phyloP scores from a whole-genome alignment of 2,113 vertebrate genomes.

The Bos javanicus region DNA sequence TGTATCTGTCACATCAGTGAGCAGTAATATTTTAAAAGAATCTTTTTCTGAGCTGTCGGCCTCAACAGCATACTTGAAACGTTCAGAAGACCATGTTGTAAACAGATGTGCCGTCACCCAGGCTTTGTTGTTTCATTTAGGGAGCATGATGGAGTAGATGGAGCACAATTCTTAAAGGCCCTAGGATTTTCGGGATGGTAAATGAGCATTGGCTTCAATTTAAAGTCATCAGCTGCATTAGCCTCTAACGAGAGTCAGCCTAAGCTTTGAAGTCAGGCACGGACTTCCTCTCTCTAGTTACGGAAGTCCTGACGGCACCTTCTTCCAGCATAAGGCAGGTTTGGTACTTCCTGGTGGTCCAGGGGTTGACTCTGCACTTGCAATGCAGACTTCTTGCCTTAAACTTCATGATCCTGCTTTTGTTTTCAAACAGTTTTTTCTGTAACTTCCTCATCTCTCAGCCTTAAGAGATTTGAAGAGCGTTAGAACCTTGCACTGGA shows the following conservation, averaged over 20 bases:
- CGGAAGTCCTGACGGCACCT: neutral
- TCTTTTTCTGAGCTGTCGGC: neutral
- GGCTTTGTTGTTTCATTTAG: neutral
- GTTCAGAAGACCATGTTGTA: neutral
- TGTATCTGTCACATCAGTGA: neutral
- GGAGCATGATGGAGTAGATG: neutral
- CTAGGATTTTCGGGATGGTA: fast-evolving
- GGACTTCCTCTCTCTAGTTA: neutral
- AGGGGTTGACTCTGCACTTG: neutral
- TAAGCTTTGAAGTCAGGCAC: neutral
- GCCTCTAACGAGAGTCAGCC: neutral
- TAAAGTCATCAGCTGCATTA: neutral
- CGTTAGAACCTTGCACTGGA: neutral
- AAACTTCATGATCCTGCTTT: neutral
- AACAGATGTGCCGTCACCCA: neutral
- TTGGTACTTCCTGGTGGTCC: neutral
- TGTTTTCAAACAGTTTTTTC: neutral
- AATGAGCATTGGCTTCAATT: neutral
- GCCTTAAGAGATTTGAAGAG: neutral
- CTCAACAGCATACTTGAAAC: neutral
- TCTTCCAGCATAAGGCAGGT: neutral
- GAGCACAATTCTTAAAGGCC: neutral
- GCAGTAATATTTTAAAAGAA: neutral
- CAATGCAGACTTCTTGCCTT: neutral
- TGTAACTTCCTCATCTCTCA: neutral